phyloP scores from a whole-genome alignment of 1,140 invertebrate genomes.

The Plectrocnemia conspersa region DNA sequence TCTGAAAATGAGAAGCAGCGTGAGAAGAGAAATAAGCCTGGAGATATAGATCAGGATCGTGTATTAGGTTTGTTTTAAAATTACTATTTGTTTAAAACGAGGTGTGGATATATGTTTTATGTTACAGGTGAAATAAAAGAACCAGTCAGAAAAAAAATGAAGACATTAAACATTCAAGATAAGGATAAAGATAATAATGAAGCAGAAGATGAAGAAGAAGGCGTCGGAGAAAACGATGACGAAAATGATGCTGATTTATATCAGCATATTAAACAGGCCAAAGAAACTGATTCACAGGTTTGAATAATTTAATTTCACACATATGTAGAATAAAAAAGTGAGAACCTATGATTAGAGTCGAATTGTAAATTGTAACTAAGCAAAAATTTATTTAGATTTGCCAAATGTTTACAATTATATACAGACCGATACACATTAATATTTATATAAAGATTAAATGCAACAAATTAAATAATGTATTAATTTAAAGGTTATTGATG shows the following conservation, averaged over 20 bases:
- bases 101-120: constrained; percentile 4
- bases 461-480: constrained; percentile 1
- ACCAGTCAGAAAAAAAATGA: constrained; percentile 58
- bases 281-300: constrained; percentile 59
- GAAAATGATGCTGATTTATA: constrained; percentile 64
- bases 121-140: constrained; percentile 52
- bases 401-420: no score
- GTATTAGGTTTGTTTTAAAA: constrained; percentile 53
- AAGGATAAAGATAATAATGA: constrained; percentile 42
- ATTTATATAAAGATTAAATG: not conserved
- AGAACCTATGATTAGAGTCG: no score
- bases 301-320: not conserved
- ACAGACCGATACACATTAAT: no score
- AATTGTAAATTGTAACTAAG: no score
- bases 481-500: constrained; percentile 55
- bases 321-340: no score
- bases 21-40: constrained; percentile 53
- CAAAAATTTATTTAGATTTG: no score
- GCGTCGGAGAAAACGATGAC: constrained; percentile 47
- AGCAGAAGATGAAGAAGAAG: constrained; percentile 49
- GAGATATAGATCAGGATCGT: constrained; percentile 56
- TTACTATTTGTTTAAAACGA: constrained; percentile 19
- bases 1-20: constrained; percentile 37
- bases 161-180: constrained; percentile 53
- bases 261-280: constrained; percentile 80